A percentile compares a stretch with the other conserved stretches of the same genome.
phyloP scores from a whole-genome alignment of 1,140 invertebrate species.

The Megalopta genalis region DNA sequence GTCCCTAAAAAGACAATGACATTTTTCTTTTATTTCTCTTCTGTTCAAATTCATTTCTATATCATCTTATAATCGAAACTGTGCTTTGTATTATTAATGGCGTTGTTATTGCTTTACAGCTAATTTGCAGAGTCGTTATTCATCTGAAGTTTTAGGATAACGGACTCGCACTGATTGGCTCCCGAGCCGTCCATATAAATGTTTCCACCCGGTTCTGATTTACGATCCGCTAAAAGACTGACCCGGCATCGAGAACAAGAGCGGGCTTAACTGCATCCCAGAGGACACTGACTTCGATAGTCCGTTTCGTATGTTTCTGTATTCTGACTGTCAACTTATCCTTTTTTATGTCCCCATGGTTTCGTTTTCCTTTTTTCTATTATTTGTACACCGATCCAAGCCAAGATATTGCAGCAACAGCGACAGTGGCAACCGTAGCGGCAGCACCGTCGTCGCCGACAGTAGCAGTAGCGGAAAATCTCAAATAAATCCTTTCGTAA shows the following conservation, averaged over 20 bases:
- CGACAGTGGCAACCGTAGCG: slow-evolving; percentile 26
- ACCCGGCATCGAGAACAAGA: neutral
- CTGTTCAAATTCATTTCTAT: no score
- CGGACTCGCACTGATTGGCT: no score
- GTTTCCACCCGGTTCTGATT: no score
- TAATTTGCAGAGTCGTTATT: no score
- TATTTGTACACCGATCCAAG: slow-evolving; percentile 74
- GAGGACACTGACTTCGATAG: slow-evolving; percentile 35
- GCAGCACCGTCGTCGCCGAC: slow-evolving; percentile 11
- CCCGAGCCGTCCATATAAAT: no score
- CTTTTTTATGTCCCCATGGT: neutral
- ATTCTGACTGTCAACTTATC: slow-evolving; percentile 50
- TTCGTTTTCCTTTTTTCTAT: slow-evolving; percentile 49
- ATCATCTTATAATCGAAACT: no score
- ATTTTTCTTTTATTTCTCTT: no score
- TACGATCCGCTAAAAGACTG: no score
- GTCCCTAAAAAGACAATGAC: no score
- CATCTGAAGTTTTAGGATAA: no score
- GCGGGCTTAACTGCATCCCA: neutral
- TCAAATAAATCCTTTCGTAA: slow-evolving; percentile 80
- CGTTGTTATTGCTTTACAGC: no score
- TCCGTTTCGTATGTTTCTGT: slow-evolving; percentile 52
- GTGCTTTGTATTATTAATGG: no score
- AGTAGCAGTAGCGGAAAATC: slow-evolving; percentile 73
- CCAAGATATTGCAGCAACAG: slow-evolving; percentile 60